Evolutionary conservation across 1,140 invertebrate species (phyloP).

Genomic region (Achatina immaculata): DNA sequence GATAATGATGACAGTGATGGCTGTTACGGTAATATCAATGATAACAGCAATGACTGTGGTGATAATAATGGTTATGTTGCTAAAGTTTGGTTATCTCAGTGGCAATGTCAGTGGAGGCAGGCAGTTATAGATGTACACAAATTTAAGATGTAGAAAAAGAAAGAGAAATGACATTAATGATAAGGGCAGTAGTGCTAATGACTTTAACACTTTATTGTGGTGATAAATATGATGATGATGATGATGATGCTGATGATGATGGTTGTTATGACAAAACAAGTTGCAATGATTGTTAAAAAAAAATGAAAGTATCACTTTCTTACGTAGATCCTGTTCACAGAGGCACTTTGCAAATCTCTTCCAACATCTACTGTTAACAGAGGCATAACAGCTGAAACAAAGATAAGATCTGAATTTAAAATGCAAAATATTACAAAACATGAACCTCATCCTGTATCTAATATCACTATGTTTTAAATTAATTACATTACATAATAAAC

Average conservation of each 20-base stretch:
- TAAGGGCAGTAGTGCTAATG: neutral
- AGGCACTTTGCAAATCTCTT: neutral
- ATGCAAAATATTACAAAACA: neutral
- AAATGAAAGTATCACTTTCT: neutral
- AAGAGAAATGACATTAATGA: neutral
- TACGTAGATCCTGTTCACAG: neutral
- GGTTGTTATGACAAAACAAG: neutral
- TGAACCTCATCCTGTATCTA: neutral
- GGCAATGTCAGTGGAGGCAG: neutral
- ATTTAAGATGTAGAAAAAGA: neutral
- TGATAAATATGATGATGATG: too few relatives aligned
- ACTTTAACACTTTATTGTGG: neutral
- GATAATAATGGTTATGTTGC: neutral
- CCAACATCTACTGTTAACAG: neutral
- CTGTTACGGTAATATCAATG: neutral
- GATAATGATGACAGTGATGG: neutral
- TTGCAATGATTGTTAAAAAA: neutral
- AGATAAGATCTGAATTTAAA: neutral
- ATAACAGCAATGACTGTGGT: neutral
- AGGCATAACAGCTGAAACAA: slow-evolving; percentile 8
- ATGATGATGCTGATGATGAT: too few relatives aligned
- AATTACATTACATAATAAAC: neutral
- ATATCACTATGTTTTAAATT: neutral
- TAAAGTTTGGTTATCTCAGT: neutral
- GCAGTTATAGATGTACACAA: neutral